These are phyloP conservation scores for Chloroclystis v-ata DNA, from an alignment of 2,888 invertebrate genomes.

Conservation along the genomic window DNA sequence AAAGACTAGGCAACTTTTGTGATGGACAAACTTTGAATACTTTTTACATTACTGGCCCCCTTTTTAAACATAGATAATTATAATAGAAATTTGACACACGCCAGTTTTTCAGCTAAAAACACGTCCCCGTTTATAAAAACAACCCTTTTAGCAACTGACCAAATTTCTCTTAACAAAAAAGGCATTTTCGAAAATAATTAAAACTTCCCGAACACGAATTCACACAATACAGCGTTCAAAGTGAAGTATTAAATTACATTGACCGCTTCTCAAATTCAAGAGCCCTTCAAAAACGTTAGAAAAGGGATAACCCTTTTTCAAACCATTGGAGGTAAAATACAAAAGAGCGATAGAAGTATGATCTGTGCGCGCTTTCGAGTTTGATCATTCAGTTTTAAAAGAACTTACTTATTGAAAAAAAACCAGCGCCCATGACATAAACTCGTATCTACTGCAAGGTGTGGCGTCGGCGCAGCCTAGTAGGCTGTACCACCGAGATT, in stretches of 20 bases:
- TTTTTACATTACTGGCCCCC: too few relatives aligned
- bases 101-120: background rate
- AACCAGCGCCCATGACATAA: too few relatives aligned
- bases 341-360: background rate
- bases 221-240: slow-evolving; percentile 21
- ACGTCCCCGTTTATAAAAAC: background rate
- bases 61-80: too few relatives aligned
- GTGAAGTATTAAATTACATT: slow-evolving; percentile 54
- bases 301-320: slow-evolving; percentile 29
- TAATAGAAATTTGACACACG: background rate
- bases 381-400: background rate
- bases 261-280: slow-evolving; percentile 50
- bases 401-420: too few relatives aligned
- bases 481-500: too few relatives aligned
- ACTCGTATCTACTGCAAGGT: too few relatives aligned
- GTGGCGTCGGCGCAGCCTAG: too few relatives aligned
- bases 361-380: slow-evolving; percentile 3
- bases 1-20: too few relatives aligned
- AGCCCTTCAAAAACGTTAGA: slow-evolving; percentile 46
- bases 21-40: too few relatives aligned
- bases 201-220: slow-evolving; percentile 16
- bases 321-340: slow-evolving; percentile 25
- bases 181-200: slow-evolving; percentile 11
- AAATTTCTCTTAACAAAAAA: slow-evolving; percentile 5
- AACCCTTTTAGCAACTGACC: slow-evolving; percentile 1